Conservation (phyloP, 2,888 invertebrate species). For the Aphidius colemani region DNA sequence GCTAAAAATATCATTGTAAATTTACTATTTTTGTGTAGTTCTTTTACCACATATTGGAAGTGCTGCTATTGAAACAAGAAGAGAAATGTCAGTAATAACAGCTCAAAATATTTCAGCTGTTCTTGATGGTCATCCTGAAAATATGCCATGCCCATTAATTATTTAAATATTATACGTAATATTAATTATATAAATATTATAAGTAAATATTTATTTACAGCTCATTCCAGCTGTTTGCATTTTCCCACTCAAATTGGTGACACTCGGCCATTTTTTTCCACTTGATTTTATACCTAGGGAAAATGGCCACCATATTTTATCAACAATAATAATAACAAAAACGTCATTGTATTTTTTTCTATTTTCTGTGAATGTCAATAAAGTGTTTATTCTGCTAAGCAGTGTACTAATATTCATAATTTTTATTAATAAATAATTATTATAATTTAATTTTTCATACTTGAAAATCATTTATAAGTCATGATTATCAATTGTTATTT, state of each 20-base stretch:
- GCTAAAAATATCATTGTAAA: background rate
- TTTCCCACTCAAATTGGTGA: no score
- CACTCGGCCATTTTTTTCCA: no score
- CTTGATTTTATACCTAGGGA: background rate
- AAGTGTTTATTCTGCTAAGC: no score
- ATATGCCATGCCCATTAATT: slow-evolving; percentile 68
- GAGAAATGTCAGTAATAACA: slow-evolving; percentile 82
- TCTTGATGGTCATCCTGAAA: slow-evolving; percentile 64
- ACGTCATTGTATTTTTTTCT: no score
- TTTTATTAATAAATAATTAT: background rate
- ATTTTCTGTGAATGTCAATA: no score
- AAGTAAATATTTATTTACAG: no score
- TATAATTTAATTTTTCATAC: background rate
- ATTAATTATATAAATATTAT: no score
- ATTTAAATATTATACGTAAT: no score
- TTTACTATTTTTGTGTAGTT: slow-evolving; percentile 54
- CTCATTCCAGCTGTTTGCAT: no score
- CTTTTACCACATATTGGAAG: slow-evolving; percentile 93
- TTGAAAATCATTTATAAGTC: background rate
- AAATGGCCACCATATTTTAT: background rate
- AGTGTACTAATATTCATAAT: no score
- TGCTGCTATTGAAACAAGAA: slow-evolving; percentile 80
- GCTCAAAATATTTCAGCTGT: slow-evolving; percentile 84
- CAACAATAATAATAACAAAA: background rate
- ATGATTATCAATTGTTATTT: no score